phyloP scores from a whole-genome alignment of 1,140 invertebrate species.

The Eumeta japonica region DNA sequence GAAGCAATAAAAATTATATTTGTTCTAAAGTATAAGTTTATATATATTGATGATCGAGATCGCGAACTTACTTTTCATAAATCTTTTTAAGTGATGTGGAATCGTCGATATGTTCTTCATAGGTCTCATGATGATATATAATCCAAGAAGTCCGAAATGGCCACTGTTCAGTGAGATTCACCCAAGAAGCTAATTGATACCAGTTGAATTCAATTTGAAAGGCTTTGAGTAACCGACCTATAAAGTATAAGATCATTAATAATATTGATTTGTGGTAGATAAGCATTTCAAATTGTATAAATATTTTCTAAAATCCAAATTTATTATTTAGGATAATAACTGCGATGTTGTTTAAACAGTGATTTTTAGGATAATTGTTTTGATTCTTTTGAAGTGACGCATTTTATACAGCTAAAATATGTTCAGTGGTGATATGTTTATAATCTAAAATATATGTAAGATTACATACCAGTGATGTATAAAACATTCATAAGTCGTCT shows the following conservation, averaged over 20 bases:
- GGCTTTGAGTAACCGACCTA: constrained; percentile 90
- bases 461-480: constrained; percentile 80
- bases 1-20: no score
- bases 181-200: constrained; percentile 95
- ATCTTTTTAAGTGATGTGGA: constrained; percentile 80
- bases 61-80: constrained; percentile 91
- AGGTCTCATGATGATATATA: constrained; percentile 88
- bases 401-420: no score
- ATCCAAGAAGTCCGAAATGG: constrained; percentile 96
- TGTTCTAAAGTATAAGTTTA: no score
- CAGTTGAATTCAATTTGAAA: constrained; percentile 99
- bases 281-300: no score
- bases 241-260: no score
- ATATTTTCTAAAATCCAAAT: background rate
- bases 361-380: background rate
- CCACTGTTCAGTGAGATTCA: constrained; percentile 99
- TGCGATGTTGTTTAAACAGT: background rate
- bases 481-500: constrained; percentile 95
- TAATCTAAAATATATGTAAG: no score
- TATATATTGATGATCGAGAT: no score
- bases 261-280: no score
- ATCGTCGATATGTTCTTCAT: constrained; percentile 86
- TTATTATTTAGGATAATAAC: no score
- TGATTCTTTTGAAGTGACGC: no score
- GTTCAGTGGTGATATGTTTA: no score